These are phyloP conservation scores for Tolypeutes matacus DNA, from an alignment of 2,797 vertebrate species.

Conservation along the genomic window DNA sequence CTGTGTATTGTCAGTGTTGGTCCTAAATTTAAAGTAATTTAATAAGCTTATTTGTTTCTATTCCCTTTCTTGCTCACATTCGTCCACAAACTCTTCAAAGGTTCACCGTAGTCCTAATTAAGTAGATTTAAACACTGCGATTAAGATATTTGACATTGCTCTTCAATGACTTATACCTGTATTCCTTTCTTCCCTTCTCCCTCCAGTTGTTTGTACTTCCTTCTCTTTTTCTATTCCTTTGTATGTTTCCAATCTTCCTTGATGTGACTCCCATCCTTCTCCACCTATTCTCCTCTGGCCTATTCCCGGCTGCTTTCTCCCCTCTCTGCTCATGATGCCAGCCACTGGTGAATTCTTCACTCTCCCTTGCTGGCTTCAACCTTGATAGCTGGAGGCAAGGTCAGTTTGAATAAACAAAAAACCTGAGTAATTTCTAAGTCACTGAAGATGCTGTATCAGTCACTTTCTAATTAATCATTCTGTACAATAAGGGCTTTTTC, in stretches of 20 bases:
- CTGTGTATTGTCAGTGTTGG: background rate
- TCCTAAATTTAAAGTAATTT: slow-evolving; percentile 45
- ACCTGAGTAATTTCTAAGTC: slow-evolving; percentile 32
- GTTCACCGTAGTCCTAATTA: slow-evolving; percentile 3
- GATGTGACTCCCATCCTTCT: slow-evolving; percentile 53
- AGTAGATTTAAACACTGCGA: slow-evolving; percentile 28
- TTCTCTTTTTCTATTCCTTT: slow-evolving; percentile 45
- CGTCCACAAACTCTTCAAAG: slow-evolving; percentile 7
- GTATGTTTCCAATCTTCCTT: slow-evolving; percentile 44
- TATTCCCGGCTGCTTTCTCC: slow-evolving; percentile 6
- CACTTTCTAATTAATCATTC: slow-evolving; percentile 59
- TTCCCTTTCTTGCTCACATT: slow-evolving; percentile 36
- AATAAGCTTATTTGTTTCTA: background rate
- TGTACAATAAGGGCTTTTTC: background rate
- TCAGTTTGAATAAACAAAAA: slow-evolving; percentile 65
- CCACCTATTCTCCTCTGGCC: slow-evolving; percentile 45
- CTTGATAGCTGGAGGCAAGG: slow-evolving; percentile 37
- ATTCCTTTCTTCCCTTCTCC: background rate
- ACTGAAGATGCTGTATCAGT: background rate
- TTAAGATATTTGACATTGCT: background rate
- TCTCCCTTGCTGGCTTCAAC: slow-evolving; percentile 64
- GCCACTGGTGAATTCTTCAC: slow-evolving; percentile 64
- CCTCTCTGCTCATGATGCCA: slow-evolving; percentile 54
- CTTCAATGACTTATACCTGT: background rate
- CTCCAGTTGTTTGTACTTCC: background rate